Evolutionary conservation across 30 jellyfish, hydroid and myxozoan genomes (phyloP), one percentile per base, ranked within the genome.

Genomic region (Clytia hemisphaerica): DNA sequence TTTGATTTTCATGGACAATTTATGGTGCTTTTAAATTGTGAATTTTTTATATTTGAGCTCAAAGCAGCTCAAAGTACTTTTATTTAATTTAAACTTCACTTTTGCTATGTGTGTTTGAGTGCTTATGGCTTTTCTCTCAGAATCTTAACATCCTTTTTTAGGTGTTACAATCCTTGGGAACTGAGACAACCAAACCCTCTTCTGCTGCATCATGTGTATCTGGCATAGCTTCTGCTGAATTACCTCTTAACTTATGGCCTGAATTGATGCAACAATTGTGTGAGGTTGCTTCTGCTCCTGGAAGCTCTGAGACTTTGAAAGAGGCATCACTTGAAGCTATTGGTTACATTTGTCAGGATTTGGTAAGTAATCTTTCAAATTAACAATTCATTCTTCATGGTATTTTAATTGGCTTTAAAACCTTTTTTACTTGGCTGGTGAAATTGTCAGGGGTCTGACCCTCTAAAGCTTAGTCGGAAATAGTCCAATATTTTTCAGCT

Each of bases 181-280:
- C 97, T 3, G 97, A 88, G 60, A 76, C 89, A 55, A 84, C 67
- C 33, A 55, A 82, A 40, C 95, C 93, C n/a, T 88, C 93, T 24
- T 73, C 97, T 12, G 97, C 97, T 9, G 97, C 97, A 2, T 35
- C 92, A 87, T 88, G 94, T 73, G 80, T 88, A 49, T 88, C 97
- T 33, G 93, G 95, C 68, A 88, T 88, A 36, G 97, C 97, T 4
- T 68, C 88, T 4, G 97, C 97, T 2, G 97, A 88, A 37, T 67
- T 88, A 4, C 97, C 97, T 10, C 84, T 69, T 14, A 75, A 75
- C 48, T 67, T 45, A 61, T 88, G 97, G 97, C 77, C 73, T 36
- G 95, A 88, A 22, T 77, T 88, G 40, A 61, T 88, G 46, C 73
- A 78, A 51, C 70, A 55, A 12, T 71, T 88, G 47, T 67, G 78